Conservation (phyloP, 2,113 vertebrate species). For the Gymnorhina tibicen region DNA sequence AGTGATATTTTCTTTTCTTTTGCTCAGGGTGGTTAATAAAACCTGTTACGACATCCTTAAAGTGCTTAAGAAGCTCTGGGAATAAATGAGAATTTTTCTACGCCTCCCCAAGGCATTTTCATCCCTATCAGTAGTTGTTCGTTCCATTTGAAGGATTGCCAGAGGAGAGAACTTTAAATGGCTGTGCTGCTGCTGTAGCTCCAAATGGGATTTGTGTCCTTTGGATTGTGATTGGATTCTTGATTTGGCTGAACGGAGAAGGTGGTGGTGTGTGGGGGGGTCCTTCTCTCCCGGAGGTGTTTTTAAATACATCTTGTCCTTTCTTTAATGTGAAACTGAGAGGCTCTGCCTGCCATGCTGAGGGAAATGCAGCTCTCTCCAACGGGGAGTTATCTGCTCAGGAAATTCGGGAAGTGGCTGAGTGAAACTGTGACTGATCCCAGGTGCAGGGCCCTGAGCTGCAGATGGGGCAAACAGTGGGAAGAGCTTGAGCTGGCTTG, state of each 20-base stretch:
- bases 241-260: conserved; percentile 21
- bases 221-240: conserved; percentile 34
- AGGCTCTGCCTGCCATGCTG: background rate
- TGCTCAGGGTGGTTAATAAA: conserved; percentile 45
- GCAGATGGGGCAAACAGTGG: rapidly evolving
- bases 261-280: background rate
- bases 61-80: conserved; percentile 55
- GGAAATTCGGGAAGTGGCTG: background rate
- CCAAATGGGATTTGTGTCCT: conserved; percentile 55
- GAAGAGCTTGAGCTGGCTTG: background rate
- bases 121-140: conserved; percentile 40
- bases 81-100: conserved; percentile 62
- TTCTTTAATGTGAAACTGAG: background rate
- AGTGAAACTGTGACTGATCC: rapidly evolving
- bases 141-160: conserved; percentile 47
- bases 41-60: conserved; percentile 47
- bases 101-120: conserved; percentile 24
- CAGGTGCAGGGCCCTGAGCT: background rate
- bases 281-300: background rate
- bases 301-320: background rate
- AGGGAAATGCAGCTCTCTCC: background rate
- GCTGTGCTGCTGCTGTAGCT: conserved; percentile 22
- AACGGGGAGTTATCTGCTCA: background rate
- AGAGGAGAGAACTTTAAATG: conserved; percentile 28
- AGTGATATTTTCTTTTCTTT: conserved; percentile 42